These are phyloP conservation scores for Caenorhabditis sp. DNA, from an alignment of 2,888 invertebrate species.

Conservation along the genomic window DNA sequence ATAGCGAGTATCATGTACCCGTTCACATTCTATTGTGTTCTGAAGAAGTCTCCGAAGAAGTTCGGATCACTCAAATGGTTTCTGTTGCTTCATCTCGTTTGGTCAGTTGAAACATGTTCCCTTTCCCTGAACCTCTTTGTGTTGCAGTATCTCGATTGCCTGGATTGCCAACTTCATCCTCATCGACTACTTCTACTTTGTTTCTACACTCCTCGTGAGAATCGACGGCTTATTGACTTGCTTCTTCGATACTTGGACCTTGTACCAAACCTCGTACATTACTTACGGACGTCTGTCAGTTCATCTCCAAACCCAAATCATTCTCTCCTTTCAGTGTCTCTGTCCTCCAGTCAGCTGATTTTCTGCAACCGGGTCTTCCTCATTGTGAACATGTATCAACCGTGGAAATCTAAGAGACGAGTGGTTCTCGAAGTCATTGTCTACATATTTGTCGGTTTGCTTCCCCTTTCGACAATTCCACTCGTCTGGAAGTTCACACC, in stretches of 20 bases:
- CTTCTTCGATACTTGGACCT: slow-evolving; percentile 15
- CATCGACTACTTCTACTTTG: slow-evolving; percentile 42
- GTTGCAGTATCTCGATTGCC: slow-evolving; percentile 29
- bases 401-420: background rate
- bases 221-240: slow-evolving; percentile 22
- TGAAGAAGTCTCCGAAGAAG: background rate
- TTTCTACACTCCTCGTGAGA: slow-evolving; percentile 15
- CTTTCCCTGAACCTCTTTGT: no score
- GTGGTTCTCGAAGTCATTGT: background rate
- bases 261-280: slow-evolving; percentile 24
- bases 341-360: slow-evolving; percentile 34
- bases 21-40: background rate
- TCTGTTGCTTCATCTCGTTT: background rate
- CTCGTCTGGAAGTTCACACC: slow-evolving; percentile 16
- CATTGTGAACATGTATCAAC: slow-evolving; percentile 40
- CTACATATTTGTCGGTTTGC: slow-evolving; percentile 21
- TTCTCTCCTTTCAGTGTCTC: slow-evolving; percentile 12
- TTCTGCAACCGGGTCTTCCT: slow-evolving; percentile 41
- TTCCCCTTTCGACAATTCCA: slow-evolving; percentile 28
- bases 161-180: slow-evolving; percentile 27
- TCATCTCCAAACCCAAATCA: background rate
- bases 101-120: background rate
- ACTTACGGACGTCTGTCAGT: slow-evolving; percentile 38
- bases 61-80: slow-evolving; percentile 3
- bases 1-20: background rate